phyloP scores from a whole-genome alignment of 2,113 vertebrate genomes.

The Pygoscelis adeliae region DNA sequence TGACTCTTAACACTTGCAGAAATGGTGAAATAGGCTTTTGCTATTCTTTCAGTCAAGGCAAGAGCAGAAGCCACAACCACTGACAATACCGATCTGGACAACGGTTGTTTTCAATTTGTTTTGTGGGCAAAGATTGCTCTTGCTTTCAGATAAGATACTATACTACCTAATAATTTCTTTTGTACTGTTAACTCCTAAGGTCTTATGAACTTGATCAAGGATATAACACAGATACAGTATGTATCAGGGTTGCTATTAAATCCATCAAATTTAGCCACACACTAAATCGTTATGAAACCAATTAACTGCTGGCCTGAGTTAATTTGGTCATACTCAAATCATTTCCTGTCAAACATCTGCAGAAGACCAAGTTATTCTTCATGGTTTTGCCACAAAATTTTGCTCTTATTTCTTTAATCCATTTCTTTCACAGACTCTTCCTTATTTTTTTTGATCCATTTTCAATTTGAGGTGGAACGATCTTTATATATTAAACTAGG shows the following conservation, averaged over 20 bases:
- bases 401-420: background rate
- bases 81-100: background rate
- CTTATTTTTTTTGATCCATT: background rate
- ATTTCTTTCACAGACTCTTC: background rate
- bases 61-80: background rate
- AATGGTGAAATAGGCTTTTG: background rate
- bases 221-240: background rate
- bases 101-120: background rate
- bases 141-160: background rate
- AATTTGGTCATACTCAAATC: background rate
- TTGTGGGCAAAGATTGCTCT: background rate
- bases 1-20: background rate
- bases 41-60: background rate
- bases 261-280: background rate
- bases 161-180: background rate
- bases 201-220: background rate
- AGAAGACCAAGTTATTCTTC: constrained; percentile 4
- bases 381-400: background rate
- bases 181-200: background rate
- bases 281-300: background rate
- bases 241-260: background rate
- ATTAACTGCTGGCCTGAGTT: constrained; percentile 14
- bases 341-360: constrained; percentile 44
- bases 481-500: background rate
- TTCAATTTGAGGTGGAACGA: background rate